These are phyloP conservation scores for Xyliphius kryptos DNA, from an alignment of 2,113 vertebrate genomes.

Conservation along the genomic window DNA sequence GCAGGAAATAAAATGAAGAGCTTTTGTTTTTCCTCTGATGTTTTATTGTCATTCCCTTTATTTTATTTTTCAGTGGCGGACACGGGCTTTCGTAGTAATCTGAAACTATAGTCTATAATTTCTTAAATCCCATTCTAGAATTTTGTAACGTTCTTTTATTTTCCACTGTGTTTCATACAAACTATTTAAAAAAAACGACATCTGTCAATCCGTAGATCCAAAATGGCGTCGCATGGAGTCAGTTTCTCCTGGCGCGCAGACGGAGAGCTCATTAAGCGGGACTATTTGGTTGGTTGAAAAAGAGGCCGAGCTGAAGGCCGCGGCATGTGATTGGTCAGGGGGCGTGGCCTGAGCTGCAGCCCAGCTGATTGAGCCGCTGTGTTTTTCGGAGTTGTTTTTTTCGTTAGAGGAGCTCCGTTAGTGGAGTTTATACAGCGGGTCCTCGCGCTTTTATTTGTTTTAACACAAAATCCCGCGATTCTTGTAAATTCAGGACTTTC, in stretches of 20 bases:
- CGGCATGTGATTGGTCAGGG: background rate
- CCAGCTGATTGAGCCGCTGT: constrained; percentile 62
- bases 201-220: constrained; percentile 45
- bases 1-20: too few species aligned
- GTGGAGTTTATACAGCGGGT: background rate
- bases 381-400: constrained; percentile 62
- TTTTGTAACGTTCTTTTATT: too few species aligned
- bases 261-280: background rate
- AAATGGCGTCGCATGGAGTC: constrained; percentile 50
- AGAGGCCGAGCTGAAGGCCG: background rate
- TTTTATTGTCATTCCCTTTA: too few species aligned
- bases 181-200: too few species aligned
- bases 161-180: too few species aligned
- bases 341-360: constrained; percentile 47
- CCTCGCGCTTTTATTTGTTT: background rate
- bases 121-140: too few species aligned
- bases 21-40: too few species aligned
- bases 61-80: too few species aligned
- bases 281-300: background rate
- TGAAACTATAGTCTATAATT: too few species aligned
- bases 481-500: too few species aligned
- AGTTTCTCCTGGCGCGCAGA: constrained; percentile 39
- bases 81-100: too few species aligned
- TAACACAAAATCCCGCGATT: too few species aligned
- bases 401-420: constrained; percentile 53